Percentiles rank a stretch among this genome's conserved stretches.
Evolutionary conservation across 2,888 invertebrate species (phyloP).

Genomic region (Hartigia nigra): DNA sequence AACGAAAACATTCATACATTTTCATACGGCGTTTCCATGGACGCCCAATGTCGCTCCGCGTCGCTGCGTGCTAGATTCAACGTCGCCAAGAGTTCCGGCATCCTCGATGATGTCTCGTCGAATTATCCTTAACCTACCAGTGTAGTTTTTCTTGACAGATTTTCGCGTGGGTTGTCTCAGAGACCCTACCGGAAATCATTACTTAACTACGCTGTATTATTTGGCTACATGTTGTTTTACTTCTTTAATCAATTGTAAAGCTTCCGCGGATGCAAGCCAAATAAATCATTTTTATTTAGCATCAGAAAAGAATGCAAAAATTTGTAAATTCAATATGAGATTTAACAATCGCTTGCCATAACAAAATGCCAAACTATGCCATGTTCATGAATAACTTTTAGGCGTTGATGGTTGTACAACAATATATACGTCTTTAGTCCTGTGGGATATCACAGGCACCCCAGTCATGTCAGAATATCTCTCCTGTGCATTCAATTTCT

Average conservation of each 20-base stretch:
- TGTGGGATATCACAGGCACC: background rate
- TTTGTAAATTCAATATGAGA: background rate
- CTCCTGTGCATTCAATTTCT: background rate
- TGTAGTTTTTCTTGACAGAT: background rate
- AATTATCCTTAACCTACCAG: background rate
- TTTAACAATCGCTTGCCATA: background rate
- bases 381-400: background rate
- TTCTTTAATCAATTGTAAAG: background rate
- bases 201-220: background rate
- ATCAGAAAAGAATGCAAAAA: background rate
- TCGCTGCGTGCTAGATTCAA: background rate
- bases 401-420: too few species aligned
- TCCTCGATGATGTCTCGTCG: background rate
- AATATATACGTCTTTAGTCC: too few species aligned
- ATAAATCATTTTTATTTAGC: background rate
- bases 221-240: background rate
- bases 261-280: background rate
- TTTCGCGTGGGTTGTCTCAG: background rate
- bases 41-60: background rate
- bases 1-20: conserved; percentile 5
- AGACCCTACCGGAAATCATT: background rate
- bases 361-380: background rate
- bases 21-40: background rate
- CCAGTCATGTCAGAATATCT: background rate
- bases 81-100: background rate